Conservation (phyloP, 1,140 invertebrate species). For the Cotesia glomerata region DNA sequence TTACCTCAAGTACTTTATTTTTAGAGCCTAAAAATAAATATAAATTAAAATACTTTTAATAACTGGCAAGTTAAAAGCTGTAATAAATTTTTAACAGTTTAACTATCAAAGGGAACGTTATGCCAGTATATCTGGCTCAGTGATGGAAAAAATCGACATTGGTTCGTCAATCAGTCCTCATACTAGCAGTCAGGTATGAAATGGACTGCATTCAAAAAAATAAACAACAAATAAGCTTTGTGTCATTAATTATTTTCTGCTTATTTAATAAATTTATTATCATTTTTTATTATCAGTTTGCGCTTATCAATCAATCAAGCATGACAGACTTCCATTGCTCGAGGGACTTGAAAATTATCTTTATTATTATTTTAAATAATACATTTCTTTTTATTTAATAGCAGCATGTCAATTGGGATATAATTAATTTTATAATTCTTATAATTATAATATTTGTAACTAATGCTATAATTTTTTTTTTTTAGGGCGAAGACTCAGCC, state of each 20-base stretch:
- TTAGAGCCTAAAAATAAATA: neutral
- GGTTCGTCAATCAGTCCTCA: constrained; percentile 76
- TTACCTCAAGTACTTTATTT: neutral
- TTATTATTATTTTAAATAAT: neutral
- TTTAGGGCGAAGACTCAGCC: constrained; percentile 74
- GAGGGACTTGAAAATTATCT: neutral
- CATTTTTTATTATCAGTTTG: too few relatives aligned
- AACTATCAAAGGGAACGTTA: constrained; percentile 80
- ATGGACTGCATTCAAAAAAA: constrained; percentile 32
- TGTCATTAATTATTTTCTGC: neutral
- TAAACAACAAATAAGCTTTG: constrained; percentile 8
- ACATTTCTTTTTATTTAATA: neutral
- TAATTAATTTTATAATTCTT: neutral
- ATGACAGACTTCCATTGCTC: neutral
- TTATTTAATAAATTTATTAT: neutral
- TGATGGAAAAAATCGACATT: constrained; percentile 80
- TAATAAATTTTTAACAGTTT: constrained; percentile 60
- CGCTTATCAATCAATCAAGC: neutral
- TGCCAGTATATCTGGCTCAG: constrained; percentile 80
- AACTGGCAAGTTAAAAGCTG: too few relatives aligned
- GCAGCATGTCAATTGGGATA: neutral
- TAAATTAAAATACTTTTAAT: constrained; percentile 9
- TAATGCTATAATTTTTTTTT: neutral
- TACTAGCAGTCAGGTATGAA: constrained; percentile 73
- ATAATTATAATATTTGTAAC: neutral